A percentile compares a stretch with the other conserved stretches of the same genome.
Conservation (phyloP, 2,888 invertebrate species). For the Machimus atricapillus region DNA sequence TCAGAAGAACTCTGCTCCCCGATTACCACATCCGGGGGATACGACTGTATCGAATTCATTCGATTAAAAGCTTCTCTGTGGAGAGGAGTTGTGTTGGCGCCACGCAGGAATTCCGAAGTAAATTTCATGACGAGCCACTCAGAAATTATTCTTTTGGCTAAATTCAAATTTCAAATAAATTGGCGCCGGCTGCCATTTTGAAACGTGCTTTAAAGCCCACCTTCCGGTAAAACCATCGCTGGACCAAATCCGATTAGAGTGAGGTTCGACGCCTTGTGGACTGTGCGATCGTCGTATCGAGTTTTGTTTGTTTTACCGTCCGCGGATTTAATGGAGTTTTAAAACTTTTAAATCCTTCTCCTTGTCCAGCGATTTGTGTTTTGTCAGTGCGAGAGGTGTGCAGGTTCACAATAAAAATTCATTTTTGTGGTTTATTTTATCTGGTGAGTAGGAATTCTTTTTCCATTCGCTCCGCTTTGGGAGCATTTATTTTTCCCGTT, state of each 20-base stretch:
- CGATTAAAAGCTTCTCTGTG: slow-evolving; percentile 5
- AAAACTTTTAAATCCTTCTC: not conserved
- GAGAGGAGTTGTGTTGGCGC: not conserved
- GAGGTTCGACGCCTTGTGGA: not conserved
- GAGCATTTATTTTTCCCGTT: not conserved
- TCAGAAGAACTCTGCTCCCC: not conserved
- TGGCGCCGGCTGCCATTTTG: slow-evolving; percentile 11
- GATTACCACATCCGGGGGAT: not conserved
- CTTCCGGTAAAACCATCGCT: not conserved
- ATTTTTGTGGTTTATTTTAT: not conserved
- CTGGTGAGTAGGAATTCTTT: not conserved
- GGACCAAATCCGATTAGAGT: not conserved
- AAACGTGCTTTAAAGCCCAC: not conserved
- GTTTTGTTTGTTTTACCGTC: not conserved
- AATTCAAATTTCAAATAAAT: not conserved
- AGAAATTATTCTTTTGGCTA: not conserved
- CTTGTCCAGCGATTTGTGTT: not conserved
- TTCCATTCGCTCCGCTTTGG: not conserved
- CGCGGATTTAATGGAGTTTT: not conserved
- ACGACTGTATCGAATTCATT: not conserved
- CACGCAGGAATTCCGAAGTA: not conserved
- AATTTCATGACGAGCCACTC: not conserved
- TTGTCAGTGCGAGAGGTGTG: not conserved
- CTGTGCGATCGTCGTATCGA: not conserved
- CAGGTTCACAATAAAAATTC: not conserved